Conservation (phyloP, 2,797 vertebrate species). For the Chaenodraco wilsoni region DNA sequence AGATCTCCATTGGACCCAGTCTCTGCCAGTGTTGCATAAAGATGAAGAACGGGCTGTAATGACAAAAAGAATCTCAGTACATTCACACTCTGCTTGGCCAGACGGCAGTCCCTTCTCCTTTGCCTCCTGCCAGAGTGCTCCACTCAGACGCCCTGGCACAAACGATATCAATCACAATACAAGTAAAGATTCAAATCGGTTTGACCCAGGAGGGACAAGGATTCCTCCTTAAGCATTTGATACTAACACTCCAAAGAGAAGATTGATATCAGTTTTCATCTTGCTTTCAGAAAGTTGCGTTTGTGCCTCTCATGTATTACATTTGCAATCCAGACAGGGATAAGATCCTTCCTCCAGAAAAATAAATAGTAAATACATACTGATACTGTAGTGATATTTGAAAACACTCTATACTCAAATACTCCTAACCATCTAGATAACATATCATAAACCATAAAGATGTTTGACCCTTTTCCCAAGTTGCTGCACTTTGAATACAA, state of each 20-base stretch:
- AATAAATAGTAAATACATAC: constrained; percentile 10
- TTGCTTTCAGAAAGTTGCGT: not conserved
- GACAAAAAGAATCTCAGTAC: constrained; percentile 23
- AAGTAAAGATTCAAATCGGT: constrained; percentile 34
- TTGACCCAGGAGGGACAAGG: constrained; percentile 10
- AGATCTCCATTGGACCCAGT: constrained; percentile 35
- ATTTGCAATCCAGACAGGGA: constrained; percentile 6
- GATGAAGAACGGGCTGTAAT: constrained; percentile 27
- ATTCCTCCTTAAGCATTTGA: constrained; percentile 8
- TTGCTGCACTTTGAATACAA: constrained; percentile 7
- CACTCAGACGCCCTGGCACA: constrained; percentile 2
- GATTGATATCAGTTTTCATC: constrained; percentile 3
- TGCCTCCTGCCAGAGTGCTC: constrained; percentile 7
- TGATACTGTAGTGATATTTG: constrained; percentile 4
- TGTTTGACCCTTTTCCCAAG: not conserved
- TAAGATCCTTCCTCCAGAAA: not conserved
- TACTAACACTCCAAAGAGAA: not conserved
- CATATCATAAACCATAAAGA: not conserved
- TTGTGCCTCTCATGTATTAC: constrained; percentile 13
- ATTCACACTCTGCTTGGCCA: constrained; percentile 27
- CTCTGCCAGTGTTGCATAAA: constrained; percentile 34
- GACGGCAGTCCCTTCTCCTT: constrained; percentile 14
- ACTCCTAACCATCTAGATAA: constrained; percentile 1
- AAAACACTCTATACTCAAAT: not conserved
- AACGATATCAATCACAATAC: constrained; percentile 31